Conservation (phyloP, 2,797 vertebrate genomes). For the Gymnothorax javanicus region DNA sequence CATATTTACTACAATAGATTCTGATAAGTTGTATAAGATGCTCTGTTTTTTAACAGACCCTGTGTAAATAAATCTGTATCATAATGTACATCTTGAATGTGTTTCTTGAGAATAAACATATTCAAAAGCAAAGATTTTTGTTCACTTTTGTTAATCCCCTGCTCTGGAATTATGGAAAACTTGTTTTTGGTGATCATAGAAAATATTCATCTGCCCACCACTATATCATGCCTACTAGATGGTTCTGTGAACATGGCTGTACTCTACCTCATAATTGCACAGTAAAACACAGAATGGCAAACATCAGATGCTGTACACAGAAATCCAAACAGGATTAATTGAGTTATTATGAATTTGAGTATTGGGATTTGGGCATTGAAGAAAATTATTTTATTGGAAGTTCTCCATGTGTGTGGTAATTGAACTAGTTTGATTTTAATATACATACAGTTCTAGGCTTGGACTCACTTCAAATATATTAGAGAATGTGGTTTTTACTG, state of each 20-base stretch:
- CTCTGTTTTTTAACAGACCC: conserved; percentile 47
- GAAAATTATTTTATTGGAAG: background rate
- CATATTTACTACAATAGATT: conserved; percentile 46
- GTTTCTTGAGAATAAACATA: conserved; percentile 69
- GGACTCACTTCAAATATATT: too few relatives aligned
- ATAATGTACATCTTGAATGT: conserved; percentile 69
- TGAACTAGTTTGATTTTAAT: background rate
- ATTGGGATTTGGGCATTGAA: background rate
- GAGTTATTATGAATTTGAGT: background rate
- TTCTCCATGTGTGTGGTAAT: background rate
- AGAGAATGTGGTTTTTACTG: too few relatives aligned
- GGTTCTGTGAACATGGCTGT: conserved; percentile 70
- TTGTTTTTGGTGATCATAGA: conserved; percentile 15
- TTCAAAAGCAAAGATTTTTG: conserved; percentile 63
- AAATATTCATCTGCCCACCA: conserved; percentile 52
- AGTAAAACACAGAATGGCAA: background rate
- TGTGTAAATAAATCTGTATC: conserved; percentile 62
- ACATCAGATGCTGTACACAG: conserved; percentile 5
- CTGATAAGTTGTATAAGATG: conserved; percentile 57
- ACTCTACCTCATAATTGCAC: conserved; percentile 36
- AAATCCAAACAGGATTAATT: background rate
- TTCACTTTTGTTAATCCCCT: conserved; percentile 56
- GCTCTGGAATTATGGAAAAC: background rate
- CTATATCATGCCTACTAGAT: conserved; percentile 65
- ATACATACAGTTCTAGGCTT: too few relatives aligned